Evolutionary conservation across 2,113 vertebrate genomes (phyloP).

Genomic region (Heterochromis multidens): DNA sequence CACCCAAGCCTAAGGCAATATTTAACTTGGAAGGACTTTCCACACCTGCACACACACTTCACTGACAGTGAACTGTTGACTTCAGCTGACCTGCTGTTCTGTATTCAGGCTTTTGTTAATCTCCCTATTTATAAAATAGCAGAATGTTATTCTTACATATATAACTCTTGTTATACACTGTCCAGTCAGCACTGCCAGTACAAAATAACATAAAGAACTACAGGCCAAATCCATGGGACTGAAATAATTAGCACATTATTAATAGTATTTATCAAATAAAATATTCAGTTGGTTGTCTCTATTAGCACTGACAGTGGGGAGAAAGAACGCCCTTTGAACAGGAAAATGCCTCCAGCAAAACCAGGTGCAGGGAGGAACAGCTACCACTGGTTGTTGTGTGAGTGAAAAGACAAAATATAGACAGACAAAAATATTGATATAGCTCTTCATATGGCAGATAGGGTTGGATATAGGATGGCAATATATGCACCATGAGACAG

Average conservation of each 20-base stretch:
- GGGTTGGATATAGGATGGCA: too few relatives aligned
- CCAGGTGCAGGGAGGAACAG: not conserved
- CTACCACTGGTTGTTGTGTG: not conserved
- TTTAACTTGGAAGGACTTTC: constrained; percentile 33
- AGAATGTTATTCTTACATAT: not conserved
- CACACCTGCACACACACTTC: not conserved
- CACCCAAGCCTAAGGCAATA: not conserved
- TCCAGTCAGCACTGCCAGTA: fast-evolving
- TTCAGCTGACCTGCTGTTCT: not conserved
- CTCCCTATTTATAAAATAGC: not conserved
- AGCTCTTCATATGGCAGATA: too few relatives aligned
- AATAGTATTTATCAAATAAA: not conserved
- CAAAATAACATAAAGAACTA: not conserved
- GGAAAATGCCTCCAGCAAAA: not conserved
- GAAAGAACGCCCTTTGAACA: not conserved
- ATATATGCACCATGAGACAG: not conserved
- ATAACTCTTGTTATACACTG: not conserved
- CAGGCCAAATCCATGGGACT: not conserved
- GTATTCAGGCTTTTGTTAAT: not conserved
- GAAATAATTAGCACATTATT: not conserved
- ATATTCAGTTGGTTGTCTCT: too few relatives aligned
- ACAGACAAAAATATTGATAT: not conserved
- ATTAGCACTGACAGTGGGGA: not conserved
- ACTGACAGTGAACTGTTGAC: not conserved
- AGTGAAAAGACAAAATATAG: not conserved